phyloP scores from a whole-genome alignment of 2,797 vertebrate species.

The Paguma larvata region DNA sequence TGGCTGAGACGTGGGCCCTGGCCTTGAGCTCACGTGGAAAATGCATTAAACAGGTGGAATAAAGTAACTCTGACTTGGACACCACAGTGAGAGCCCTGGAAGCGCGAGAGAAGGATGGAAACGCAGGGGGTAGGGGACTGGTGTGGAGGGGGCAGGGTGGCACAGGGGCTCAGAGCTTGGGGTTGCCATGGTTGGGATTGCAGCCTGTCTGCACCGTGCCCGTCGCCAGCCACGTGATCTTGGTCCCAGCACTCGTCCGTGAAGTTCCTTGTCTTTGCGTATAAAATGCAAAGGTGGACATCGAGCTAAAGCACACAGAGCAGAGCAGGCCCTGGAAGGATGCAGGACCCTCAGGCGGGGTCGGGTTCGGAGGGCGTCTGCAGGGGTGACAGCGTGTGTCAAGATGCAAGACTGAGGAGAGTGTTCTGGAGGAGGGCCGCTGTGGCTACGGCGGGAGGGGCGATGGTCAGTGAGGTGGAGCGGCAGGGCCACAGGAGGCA shows the following conservation, averaged over 20 bases:
- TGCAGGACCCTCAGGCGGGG: too few species aligned
- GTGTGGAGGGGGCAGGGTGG: not conserved
- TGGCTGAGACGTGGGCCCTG: not conserved
- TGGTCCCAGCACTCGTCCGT: not conserved
- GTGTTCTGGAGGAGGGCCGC: too few species aligned
- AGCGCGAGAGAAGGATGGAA: not conserved
- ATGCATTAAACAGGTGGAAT: not conserved
- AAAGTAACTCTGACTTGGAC: not conserved
- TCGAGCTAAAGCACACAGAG: not conserved
- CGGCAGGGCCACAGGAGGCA: not conserved
- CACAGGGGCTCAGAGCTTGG: not conserved
- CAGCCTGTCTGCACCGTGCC: not conserved
- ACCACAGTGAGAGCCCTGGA: not conserved
- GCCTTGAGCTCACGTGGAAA: not conserved
- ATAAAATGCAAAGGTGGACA: not conserved
- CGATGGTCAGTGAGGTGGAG: not conserved
- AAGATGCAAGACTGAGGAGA: not conserved
- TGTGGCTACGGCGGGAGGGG: not conserved
- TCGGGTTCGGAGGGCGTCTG: not conserved
- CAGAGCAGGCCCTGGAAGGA: not conserved
- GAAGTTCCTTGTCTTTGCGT: too few species aligned
- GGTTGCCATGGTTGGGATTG: not conserved
- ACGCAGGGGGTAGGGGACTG: too few species aligned
- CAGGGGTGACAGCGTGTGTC: not conserved
- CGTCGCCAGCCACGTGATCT: not conserved